Conservation (phyloP, 2,888 invertebrate species). For the Panopea generosa region DNA sequence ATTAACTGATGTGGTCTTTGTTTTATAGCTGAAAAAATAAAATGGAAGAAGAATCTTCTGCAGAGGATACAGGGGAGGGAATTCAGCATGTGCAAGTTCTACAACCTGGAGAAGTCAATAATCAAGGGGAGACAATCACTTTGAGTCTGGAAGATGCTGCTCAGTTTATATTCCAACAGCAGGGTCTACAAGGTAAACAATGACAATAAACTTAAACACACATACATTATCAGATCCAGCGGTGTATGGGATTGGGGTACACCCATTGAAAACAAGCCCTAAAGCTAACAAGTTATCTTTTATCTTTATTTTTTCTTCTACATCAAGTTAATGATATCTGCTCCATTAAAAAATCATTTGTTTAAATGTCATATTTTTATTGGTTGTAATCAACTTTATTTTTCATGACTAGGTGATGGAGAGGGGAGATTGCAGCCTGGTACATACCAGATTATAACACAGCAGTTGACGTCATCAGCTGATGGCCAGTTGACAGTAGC, state of each 20-base stretch:
- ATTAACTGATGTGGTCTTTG: too few species aligned
- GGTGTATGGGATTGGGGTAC: too few species aligned
- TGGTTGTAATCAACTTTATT: too few species aligned
- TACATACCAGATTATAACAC: slow-evolving; percentile 74
- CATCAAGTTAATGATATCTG: too few species aligned
- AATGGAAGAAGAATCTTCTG: background rate
- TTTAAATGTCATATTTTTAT: too few species aligned
- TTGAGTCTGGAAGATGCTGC: slow-evolving; percentile 76
- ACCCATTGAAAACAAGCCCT: too few species aligned
- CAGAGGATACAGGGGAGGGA: background rate
- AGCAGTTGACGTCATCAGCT: slow-evolving; percentile 39
- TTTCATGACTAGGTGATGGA: slow-evolving; percentile 41
- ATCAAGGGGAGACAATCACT: slow-evolving; percentile 64
- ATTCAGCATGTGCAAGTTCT: slow-evolving; percentile 16
- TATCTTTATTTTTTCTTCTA: too few species aligned
- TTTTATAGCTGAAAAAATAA: too few species aligned
- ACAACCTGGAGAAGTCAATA: slow-evolving; percentile 6
- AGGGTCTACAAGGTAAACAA: slow-evolving; percentile 46
- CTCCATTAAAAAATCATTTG: too few species aligned
- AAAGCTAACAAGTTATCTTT: too few species aligned
- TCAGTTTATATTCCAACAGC: slow-evolving; percentile 73
- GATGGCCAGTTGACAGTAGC: slow-evolving; percentile 33
- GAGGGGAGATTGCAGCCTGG: slow-evolving; percentile 71
- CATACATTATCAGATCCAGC: too few species aligned
- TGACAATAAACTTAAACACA: too few species aligned